A percentile compares a stretch with the other conserved stretches of the same genome.
Conservation (phyloP, 2,113 vertebrate genomes). For the Archilochus colubris region DNA sequence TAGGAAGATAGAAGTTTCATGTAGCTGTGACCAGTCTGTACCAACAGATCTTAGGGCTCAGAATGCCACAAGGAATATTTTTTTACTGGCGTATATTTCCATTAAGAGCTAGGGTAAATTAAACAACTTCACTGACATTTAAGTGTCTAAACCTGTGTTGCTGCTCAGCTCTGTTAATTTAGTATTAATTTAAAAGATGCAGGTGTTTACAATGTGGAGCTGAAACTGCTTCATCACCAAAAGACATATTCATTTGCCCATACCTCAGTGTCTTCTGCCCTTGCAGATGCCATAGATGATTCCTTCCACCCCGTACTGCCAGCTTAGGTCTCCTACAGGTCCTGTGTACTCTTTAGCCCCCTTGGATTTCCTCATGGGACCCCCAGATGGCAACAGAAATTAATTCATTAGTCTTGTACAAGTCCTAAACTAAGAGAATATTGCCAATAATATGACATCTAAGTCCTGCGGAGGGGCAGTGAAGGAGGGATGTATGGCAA, state of each 20-base stretch:
- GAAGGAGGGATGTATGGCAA: background rate
- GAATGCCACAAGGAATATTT: background rate
- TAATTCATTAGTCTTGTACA: background rate
- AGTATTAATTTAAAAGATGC: background rate
- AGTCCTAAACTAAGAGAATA: background rate
- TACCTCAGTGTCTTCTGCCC: background rate
- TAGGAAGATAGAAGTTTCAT: background rate
- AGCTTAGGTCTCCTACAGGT: background rate
- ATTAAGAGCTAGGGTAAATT: background rate
- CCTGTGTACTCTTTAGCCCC: background rate
- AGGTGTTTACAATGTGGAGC: background rate
- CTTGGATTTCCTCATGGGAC: background rate
- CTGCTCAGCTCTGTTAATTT: background rate
- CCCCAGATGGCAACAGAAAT: background rate
- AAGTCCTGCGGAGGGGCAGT: rapidly evolving
- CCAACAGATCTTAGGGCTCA: background rate
- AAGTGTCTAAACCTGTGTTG: background rate
- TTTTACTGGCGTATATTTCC: background rate
- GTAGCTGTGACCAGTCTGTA: background rate
- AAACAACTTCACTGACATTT: background rate
- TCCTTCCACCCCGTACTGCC: background rate
- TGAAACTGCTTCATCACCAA: background rate
- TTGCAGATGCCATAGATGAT: background rate
- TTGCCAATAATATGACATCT: background rate
- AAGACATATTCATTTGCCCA: background rate